Evolutionary conservation across 1,140 invertebrate species (phyloP), one percentile per base, ranked within the genome.

Genomic region (Temnothorax longispinosus): DNA sequence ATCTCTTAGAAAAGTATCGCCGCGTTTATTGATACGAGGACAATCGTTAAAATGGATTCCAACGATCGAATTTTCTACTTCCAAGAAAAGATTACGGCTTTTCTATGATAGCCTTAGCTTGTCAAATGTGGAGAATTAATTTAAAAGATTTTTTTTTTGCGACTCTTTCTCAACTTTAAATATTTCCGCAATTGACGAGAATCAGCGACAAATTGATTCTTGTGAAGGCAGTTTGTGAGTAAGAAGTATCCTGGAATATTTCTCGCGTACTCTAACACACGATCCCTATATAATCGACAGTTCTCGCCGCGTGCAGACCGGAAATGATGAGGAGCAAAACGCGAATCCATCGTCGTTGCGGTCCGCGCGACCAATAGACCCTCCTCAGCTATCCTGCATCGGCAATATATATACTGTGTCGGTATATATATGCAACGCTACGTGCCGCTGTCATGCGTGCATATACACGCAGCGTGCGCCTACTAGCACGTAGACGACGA

Each of bases 351-450:
- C 72, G 58, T 38, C 56, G 65, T 18, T 52, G 64, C 85, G 77
- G 60, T 50, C 56, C 76, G n/a, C 62, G 15, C 72, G 58, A 64
- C 58, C 74, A 78, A 85, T 78, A 80, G 75, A 60, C 50, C 44
- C 32, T 71, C 47, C 44, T 60, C 52, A 41, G 35, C 52, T 44
- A 67, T 50, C 18, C 11, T 32, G 52, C 47, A 21, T 11, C n/a
- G 32, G 62, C 81, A 78, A 89, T 91, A 91, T 91, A 91, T 92
- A 87, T 62, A 62, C 52, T 54, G 38, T 21, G 71, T 74, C 27
- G 32, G 74, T 52, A 60, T 27, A 54, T 54, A 54, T 54, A 54
- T 54, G 78, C 67, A 82, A 82, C 52, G 18, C 65, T 72, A 82
- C 38, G 52, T 72, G 18, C 41, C 8, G 41, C 67, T 47, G 52